Evolutionary conservation across 64 coral and sea anemone species (phyloP), one percentile per base, ranked within the genome.

Genomic region (Anthopleura sola): DNA sequence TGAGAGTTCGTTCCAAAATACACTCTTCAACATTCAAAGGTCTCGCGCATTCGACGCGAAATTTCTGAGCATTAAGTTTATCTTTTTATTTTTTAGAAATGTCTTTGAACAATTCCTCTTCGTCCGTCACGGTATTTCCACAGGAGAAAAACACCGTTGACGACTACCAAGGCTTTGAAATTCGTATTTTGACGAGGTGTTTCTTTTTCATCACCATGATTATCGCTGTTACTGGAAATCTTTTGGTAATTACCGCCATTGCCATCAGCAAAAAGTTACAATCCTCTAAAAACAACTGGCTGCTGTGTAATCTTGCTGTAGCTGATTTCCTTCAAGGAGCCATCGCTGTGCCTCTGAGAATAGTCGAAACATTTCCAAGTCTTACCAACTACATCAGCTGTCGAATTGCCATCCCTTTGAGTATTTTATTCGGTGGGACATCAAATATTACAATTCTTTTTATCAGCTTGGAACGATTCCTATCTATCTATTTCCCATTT

Each of bases 241-340:
- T 88, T 21, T 75, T 94, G 16, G 93, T 94, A 15, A 84, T 94
- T 48, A 83, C 55, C 29, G 85, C 93, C 3, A 84, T 88, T 19
- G 44, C 50, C 6, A 54, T 56, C 37, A 94, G 86, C 37, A 33
- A 75, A 36, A 94, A 88, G 36, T 81, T 94, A 75, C 84, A 82
- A 20, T 78, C 39, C 36, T 83, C 85, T 1, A 85, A 74, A 28
- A 49, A 51, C 40, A 90, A 91, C 82, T 53, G 90, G 40, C 82
- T 91, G 12, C 33, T 94, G 21, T 88, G 84, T 37, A 94, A 91
- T 80, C 86, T 94, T 12, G 93, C 93, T 44, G 40, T 94, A 20
- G 85, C 93, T 13, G 88, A 94, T 68, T 88, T 94, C 14, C 50
- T 82, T 54, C 93, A 94, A 74, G 93, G 88, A 23, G 68, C 85